Percentiles rank a stretch among this genome's conserved stretches.
Conservation (phyloP, 2,113 vertebrate genomes). For the Ophthalmolycus amberensis region DNA sequence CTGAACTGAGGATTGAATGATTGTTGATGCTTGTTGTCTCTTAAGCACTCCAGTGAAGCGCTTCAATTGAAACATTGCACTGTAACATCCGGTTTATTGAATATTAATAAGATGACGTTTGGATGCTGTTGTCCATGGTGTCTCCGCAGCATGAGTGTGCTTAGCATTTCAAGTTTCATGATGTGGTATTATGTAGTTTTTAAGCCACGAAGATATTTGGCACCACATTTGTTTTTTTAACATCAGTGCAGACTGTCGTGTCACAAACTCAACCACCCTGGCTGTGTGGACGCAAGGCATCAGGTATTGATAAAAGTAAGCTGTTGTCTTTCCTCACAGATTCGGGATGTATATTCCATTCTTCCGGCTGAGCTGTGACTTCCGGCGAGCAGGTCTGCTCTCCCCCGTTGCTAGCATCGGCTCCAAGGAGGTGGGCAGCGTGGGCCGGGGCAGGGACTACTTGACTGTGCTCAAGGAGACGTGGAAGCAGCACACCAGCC, state of each 20-base stretch:
- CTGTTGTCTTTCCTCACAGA: conserved; percentile 70
- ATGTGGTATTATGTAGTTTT: not conserved
- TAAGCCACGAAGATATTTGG: not conserved
- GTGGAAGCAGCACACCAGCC: conserved; percentile 95
- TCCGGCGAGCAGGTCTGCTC: conserved; percentile 86
- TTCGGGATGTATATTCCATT: conserved; percentile 99
- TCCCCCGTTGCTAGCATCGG: conserved; percentile 88
- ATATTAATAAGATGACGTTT: conserved; percentile 21
- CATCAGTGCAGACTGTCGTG: not conserved
- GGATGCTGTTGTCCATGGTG: not conserved
- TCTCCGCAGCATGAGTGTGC: not conserved
- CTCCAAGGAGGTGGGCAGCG: conserved; percentile 86
- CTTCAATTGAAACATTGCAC: not conserved
- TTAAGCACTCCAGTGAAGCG: not conserved
- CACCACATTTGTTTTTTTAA: not conserved
- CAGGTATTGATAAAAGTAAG: not conserved
- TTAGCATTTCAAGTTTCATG: not conserved
- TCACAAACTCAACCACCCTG: not conserved
- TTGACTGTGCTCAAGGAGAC: conserved; percentile 93
- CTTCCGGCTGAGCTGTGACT: conserved; percentile 92
- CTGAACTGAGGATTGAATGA: not conserved
- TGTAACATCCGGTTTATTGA: not conserved
- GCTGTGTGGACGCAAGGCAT: not conserved
- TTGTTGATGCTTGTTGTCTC: not conserved
- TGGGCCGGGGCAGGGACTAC: conserved; percentile 89